A percentile compares a stretch with the other conserved stretches of the same genome.
Conservation (phyloP, 2,113 vertebrate species). For the Passerina amoena region DNA sequence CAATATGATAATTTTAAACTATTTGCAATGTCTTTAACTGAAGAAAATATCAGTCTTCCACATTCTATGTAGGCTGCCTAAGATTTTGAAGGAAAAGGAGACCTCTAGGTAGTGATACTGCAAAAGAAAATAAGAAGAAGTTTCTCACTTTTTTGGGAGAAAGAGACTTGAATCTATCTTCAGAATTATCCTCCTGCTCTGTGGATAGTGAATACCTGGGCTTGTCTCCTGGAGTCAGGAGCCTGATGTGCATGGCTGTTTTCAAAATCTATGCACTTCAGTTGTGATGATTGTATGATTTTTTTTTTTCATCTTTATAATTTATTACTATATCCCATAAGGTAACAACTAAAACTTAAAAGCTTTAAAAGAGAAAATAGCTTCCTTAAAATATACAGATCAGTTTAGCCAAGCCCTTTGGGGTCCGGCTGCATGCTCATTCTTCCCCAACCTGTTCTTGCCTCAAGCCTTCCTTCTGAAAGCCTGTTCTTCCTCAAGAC, state of each 20-base stretch:
- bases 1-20: neutral
- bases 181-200: neutral
- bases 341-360: slow-evolving; percentile 64
- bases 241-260: neutral
- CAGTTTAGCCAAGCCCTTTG: slow-evolving; percentile 49
- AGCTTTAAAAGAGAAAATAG: slow-evolving; percentile 38
- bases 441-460: neutral
- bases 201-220: too few species aligned
- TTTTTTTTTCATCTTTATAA: neutral
- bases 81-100: neutral
- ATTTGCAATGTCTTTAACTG: neutral
- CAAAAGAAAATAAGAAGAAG: neutral
- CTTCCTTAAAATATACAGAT: neutral
- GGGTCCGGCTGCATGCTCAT: neutral
- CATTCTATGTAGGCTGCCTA: neutral
- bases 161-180: neutral
- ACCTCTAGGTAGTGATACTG: rapidly evolving
- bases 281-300: slow-evolving; percentile 27
- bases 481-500: neutral
- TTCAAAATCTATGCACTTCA: neutral
- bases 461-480: slow-evolving; percentile 9
- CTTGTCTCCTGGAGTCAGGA: neutral
- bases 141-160: neutral
- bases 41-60: neutral
- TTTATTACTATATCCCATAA: slow-evolving; percentile 54